Percentiles rank a stretch among this genome's conserved stretches.
Evolutionary conservation across 2,888 invertebrate genomes (phyloP).

Genomic region (Platycnemis pennipes): DNA sequence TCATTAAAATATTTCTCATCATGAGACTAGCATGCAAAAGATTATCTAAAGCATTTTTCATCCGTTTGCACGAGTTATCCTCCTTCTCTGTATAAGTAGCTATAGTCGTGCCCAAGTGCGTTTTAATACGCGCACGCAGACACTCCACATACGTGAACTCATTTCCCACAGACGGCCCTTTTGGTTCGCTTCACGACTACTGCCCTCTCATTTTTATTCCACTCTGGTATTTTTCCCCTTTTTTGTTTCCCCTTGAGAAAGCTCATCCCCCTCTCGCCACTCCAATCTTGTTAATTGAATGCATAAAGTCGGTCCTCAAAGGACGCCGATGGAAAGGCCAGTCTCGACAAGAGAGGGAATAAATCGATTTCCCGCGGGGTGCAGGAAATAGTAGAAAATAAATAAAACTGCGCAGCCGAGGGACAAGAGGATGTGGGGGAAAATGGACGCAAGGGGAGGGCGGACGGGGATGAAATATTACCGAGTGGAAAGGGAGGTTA

Average conservation of each 20-base stretch:
- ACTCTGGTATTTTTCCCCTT: not conserved
- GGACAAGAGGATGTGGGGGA: not conserved
- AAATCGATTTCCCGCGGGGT: not conserved
- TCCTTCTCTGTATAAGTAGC: too few species aligned
- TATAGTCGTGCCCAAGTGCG: not conserved
- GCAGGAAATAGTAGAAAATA: not conserved
- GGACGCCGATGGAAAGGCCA: not conserved
- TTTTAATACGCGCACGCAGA: not conserved
- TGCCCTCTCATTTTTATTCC: not conserved
- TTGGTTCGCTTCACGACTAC: not conserved
- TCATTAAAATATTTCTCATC: too few species aligned
- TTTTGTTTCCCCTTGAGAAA: not conserved
- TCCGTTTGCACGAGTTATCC: too few species aligned
- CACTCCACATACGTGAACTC: not conserved
- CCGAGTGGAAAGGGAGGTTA: not conserved
- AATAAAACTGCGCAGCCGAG: not conserved
- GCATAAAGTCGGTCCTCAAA: not conserved
- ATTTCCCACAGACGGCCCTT: not conserved
- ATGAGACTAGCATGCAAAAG: too few species aligned
- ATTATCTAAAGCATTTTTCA: too few species aligned
- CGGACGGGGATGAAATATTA: not conserved
- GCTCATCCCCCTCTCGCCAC: not conserved
- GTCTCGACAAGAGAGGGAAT: not conserved
- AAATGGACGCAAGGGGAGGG: not conserved
- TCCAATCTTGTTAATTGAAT: not conserved